phyloP scores from a whole-genome alignment of 2,888 invertebrate species.

The Neoaliturus tenellus region DNA sequence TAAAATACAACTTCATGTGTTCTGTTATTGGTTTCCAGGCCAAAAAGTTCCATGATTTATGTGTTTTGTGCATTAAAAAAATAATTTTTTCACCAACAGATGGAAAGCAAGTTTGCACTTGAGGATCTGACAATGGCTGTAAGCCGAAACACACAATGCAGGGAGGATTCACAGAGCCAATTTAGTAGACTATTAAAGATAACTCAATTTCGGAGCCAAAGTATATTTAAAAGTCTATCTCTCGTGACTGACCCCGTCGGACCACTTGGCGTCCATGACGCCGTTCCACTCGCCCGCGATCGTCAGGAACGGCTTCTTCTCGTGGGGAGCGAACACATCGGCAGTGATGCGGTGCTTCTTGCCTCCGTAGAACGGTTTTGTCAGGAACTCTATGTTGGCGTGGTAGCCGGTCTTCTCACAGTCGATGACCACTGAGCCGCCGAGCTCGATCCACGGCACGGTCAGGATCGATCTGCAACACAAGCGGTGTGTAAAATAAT shows the following conservation, averaged over 20 bases:
- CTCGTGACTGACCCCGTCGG: constrained; percentile 76
- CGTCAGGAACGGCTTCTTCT: constrained; percentile 92
- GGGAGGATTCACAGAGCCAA: too few relatives aligned
- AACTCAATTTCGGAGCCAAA: too few relatives aligned
- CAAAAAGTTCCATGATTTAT: too few relatives aligned
- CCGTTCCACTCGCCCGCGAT: constrained; percentile 99
- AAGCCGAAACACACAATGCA: too few relatives aligned
- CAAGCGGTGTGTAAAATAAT: too few relatives aligned
- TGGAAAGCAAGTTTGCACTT: too few relatives aligned
- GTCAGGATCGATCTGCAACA: constrained; percentile 77
- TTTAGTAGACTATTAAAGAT: too few relatives aligned
- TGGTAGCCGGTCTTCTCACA: constrained; percentile 96
- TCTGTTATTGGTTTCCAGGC: too few relatives aligned
- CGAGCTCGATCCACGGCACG: constrained; percentile 99
- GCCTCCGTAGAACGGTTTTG: constrained; percentile 98
- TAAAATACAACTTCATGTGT: too few relatives aligned
- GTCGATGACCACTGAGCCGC: constrained; percentile 92
- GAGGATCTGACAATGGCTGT: too few relatives aligned
- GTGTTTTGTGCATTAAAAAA: too few relatives aligned
- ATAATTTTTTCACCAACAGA: background rate
- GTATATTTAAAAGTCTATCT: too few relatives aligned
- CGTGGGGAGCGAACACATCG: constrained; percentile 86
- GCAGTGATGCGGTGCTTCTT: constrained; percentile 93
- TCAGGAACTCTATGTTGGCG: constrained; percentile 96
- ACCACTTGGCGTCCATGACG: constrained; percentile 94